Conservation (phyloP, 2,113 vertebrate species). For the Mesocricetus auratus region DNA sequence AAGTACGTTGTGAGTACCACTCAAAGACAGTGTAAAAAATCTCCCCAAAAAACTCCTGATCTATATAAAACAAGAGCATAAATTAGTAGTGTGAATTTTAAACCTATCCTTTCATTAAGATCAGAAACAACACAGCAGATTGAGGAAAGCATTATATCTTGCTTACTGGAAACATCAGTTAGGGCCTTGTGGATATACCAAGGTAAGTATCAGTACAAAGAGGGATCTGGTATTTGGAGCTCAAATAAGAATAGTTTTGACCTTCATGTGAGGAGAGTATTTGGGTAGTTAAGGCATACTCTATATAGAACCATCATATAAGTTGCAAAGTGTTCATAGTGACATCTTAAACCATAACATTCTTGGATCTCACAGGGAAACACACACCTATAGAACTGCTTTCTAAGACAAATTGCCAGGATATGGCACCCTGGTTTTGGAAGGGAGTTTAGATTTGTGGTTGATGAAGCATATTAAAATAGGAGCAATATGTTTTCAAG, state of each 20-base stretch:
- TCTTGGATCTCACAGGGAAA: background rate
- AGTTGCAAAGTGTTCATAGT: background rate
- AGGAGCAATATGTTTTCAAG: conserved; percentile 44
- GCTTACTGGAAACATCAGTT: background rate
- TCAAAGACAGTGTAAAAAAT: background rate
- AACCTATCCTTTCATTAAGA: background rate
- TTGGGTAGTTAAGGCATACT: background rate
- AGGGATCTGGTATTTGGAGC: background rate
- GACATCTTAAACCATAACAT: conserved; percentile 2
- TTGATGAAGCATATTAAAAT: conserved; percentile 63
- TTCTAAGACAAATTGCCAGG: conserved; percentile 66
- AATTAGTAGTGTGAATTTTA: background rate
- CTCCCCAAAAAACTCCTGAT: background rate
- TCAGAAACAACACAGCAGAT: background rate
- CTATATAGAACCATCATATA: background rate
- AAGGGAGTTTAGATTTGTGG: conserved; percentile 33
- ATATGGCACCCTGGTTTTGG: background rate
- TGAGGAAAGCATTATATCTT: background rate
- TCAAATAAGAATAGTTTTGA: background rate
- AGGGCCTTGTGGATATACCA: background rate
- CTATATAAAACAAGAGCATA: background rate
- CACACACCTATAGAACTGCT: conserved; percentile 11
- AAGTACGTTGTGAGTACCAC: background rate
- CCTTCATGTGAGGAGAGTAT: background rate
- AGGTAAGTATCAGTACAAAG: background rate